Evolutionary conservation across 2,888 invertebrate species (phyloP).

Genomic region (Macrosoma leucophasiata): DNA sequence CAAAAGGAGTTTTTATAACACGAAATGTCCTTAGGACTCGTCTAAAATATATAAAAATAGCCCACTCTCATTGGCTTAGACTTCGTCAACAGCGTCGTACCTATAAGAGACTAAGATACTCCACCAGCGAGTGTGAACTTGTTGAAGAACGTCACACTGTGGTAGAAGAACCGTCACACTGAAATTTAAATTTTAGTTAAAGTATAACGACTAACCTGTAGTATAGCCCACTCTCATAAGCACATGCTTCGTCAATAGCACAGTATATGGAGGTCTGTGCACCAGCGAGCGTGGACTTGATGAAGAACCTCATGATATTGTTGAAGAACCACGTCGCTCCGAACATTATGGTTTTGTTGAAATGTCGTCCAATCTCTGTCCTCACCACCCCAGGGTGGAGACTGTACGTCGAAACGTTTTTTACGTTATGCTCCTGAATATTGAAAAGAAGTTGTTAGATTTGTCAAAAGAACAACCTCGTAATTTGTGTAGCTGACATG

Average conservation of each 20-base stretch:
- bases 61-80: no score
- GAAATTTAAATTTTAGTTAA: no score
- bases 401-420: slow-evolving; percentile 74
- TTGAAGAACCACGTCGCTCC: slow-evolving; percentile 47
- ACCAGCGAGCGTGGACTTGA: slow-evolving; percentile 78
- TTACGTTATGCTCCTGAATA: slow-evolving; percentile 45
- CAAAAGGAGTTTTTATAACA: no score
- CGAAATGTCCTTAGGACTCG: no score
- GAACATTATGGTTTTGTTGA: slow-evolving; percentile 45
- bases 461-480: no score
- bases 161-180: no score
- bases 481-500: no score
- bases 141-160: no score
- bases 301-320: slow-evolving; percentile 49
- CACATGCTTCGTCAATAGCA: slow-evolving; percentile 77
- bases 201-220: slow-evolving; percentile 50
- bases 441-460: background rate
- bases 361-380: slow-evolving; percentile 79
- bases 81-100: no score
- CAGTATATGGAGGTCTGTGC: slow-evolving; percentile 85
- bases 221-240: slow-evolving; percentile 72
- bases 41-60: no score
- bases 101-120: no score
- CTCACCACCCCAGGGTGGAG: slow-evolving; percentile 79
- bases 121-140: no score